Conservation (phyloP, 64 coral and sea anemone species). For the Platygyra sinensis region DNA sequence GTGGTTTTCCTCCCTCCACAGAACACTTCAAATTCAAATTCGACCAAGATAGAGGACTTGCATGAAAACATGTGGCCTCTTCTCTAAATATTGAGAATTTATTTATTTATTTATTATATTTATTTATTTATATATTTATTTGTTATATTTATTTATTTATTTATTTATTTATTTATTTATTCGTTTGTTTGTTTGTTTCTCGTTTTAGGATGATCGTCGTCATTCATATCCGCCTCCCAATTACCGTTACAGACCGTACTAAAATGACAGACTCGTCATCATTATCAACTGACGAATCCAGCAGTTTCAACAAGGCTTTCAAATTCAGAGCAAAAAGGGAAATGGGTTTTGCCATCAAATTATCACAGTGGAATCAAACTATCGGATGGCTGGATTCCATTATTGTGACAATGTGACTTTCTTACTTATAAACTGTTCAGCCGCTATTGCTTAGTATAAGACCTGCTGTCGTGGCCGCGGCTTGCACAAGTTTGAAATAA, state of each 20-base stretch:
- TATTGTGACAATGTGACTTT: background rate
- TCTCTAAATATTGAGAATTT: too few relatives aligned
- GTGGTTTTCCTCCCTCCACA: too few relatives aligned
- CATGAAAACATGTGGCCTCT: too few relatives aligned
- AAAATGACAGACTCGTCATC: background rate
- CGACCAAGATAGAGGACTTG: too few relatives aligned
- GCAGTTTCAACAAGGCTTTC: background rate
- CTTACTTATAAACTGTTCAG: background rate
- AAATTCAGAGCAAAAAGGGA: background rate
- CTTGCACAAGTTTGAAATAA: too few relatives aligned
- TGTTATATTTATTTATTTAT: background rate
- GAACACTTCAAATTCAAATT: too few relatives aligned
- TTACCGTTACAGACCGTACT: constrained; percentile 86
- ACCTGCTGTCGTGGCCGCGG: background rate
- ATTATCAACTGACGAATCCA: background rate
- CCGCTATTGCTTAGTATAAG: background rate
- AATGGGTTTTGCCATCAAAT: background rate
- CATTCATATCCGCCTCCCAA: constrained; percentile 65
- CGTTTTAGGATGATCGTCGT: constrained; percentile 57
- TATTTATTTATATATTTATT: background rate
- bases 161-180: background rate
- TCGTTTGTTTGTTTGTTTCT: background rate
- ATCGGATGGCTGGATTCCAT: background rate
- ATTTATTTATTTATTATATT: background rate
- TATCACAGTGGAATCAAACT: background rate